Conservation (phyloP, 2,888 invertebrate species). For the Andrena marginata region DNA sequence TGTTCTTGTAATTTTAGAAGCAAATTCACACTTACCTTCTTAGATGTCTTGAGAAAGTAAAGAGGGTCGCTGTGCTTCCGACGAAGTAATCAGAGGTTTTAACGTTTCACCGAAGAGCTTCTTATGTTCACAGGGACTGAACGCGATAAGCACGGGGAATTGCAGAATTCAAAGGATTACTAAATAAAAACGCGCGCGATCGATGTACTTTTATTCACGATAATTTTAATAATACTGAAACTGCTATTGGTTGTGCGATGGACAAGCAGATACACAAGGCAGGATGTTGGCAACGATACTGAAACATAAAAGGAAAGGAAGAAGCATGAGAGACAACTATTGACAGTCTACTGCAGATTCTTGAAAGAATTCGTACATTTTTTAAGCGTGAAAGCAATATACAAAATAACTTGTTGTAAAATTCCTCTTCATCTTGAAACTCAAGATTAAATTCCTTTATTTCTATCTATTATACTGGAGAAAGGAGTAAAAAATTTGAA, state of each 20-base stretch:
- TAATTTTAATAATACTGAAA: constrained; percentile 28
- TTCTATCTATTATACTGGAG: not conserved
- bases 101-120: not conserved
- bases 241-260: not conserved
- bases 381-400: not conserved
- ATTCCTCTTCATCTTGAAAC: not conserved
- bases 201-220: not conserved
- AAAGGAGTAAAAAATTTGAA: not conserved
- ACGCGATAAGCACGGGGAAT: not conserved
- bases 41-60: not conserved
- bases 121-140: not conserved
- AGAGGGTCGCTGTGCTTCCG: not conserved
- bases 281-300: constrained; percentile 24
- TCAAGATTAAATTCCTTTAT: not conserved
- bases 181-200: constrained; percentile 4
- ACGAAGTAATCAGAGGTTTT: not conserved
- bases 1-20: not conserved
- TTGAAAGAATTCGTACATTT: not conserved
- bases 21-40: constrained; percentile 23
- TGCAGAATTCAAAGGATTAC: not conserved
- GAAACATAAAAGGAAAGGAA: constrained; percentile 27
- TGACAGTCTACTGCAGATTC: not conserved
- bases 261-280: constrained; percentile 12
- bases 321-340: not conserved
- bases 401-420: not conserved